phyloP scores from a whole-genome alignment of 2,113 vertebrate species.

The Forbesichthys agassizii region DNA sequence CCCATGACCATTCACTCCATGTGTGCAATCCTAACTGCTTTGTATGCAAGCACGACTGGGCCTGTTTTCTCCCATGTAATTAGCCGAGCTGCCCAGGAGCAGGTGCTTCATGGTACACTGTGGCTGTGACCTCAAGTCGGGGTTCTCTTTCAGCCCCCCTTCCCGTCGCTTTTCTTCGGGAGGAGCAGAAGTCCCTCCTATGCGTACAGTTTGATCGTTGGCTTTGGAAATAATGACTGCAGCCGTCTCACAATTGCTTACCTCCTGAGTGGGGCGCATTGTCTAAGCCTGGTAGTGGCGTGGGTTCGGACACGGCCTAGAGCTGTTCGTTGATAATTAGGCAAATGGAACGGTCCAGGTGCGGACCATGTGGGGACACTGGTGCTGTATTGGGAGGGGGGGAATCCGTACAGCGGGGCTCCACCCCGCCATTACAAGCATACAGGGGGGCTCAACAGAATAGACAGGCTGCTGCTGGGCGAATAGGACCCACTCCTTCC shows the following conservation, averaged over 20 bases:
- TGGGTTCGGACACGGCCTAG: constrained; percentile 65
- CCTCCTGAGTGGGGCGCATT: constrained; percentile 60
- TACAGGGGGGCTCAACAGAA: constrained; percentile 36
- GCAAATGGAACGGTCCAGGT: constrained; percentile 77
- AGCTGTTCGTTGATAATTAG: constrained; percentile 73
- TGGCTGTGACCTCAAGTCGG: constrained; percentile 62
- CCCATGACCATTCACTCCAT: constrained; percentile 37
- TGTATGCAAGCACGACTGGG: constrained; percentile 55
- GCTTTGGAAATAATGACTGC: constrained; percentile 39
- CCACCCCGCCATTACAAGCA: constrained; percentile 41
- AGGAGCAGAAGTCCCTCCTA: constrained; percentile 29
- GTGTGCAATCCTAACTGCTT: constrained; percentile 34
- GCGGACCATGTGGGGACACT: constrained; percentile 61
- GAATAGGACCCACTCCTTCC: constrained; percentile 53
- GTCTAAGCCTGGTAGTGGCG: constrained; percentile 62
- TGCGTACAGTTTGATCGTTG: constrained; percentile 55
- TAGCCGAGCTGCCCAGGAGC: constrained; percentile 68
- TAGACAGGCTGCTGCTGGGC: constrained; percentile 68
- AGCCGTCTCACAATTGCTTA: constrained; percentile 33
- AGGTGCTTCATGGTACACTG: constrained; percentile 73
- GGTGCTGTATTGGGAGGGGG: constrained; percentile 34
- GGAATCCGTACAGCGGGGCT: constrained; percentile 25
- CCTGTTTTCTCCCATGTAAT: constrained; percentile 64
- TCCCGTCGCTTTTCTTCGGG: constrained; percentile 56
- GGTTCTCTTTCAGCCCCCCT: constrained; percentile 44